phyloP scores from a whole-genome alignment of 2,113 vertebrate genomes.

The Neopipo cinnamomea region DNA sequence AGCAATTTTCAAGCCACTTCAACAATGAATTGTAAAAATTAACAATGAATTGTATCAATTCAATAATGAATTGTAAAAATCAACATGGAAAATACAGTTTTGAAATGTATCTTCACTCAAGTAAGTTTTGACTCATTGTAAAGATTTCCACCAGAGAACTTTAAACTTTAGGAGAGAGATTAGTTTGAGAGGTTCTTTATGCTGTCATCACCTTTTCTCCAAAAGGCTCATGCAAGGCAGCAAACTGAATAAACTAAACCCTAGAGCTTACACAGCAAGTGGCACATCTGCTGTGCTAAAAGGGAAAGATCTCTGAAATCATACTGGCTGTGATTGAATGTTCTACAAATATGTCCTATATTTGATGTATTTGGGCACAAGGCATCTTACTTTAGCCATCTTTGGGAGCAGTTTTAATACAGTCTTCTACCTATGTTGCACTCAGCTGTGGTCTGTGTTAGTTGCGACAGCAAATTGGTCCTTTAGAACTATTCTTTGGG shows the following conservation, averaged over 20 bases:
- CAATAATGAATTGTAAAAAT: not conserved
- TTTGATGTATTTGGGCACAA: not conserved
- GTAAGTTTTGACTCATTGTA: not conserved
- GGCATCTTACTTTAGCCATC: not conserved
- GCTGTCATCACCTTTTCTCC: not conserved
- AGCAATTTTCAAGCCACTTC: not conserved
- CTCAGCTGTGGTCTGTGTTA: not conserved
- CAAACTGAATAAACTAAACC: accelerated
- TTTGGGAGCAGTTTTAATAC: not conserved
- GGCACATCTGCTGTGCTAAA: not conserved
- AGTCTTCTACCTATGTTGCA: accelerated
- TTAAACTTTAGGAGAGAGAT: not conserved
- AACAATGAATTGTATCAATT: not conserved
- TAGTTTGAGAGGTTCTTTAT: not conserved
- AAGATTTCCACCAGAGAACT: not conserved
- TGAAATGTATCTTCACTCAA: not conserved
- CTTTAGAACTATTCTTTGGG: not conserved
- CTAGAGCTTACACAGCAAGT: not conserved
- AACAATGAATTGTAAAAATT: not conserved
- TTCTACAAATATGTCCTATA: not conserved
- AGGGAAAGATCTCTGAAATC: not conserved
- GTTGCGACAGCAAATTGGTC: not conserved
- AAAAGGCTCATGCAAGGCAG: not conserved
- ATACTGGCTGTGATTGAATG: constrained; percentile 5
- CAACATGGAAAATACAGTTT: not conserved